phyloP scores from a whole-genome alignment of 37 sponge, comb jelly and placozoan genomes.

The Corticium candelabrum region DNA sequence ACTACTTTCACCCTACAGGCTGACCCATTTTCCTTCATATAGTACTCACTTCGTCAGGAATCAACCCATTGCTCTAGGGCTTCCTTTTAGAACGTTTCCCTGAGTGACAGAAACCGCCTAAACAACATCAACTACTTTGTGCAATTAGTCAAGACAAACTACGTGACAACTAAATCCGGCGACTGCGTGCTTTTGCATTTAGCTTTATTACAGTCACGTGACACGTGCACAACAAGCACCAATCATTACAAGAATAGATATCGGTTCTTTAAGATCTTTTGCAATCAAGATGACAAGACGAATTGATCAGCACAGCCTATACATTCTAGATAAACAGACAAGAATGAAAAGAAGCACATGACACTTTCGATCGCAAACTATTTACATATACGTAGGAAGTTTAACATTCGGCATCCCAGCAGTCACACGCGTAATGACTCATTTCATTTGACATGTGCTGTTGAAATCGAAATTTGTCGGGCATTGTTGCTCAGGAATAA shows the following conservation, averaged over 20 bases:
- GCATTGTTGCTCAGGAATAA: conserved; percentile 60
- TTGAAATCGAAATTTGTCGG: conserved; percentile 73
- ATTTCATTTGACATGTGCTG: conserved; percentile 96
- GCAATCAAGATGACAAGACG: conserved; percentile 58
- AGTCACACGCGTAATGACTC: conserved; percentile 99
- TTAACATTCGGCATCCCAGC: conserved; percentile 98
- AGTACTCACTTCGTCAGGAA: conserved; percentile 9
- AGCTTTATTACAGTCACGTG: no score
- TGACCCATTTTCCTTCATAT: no score
- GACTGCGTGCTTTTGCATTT: no score
- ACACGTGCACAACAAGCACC: no score
- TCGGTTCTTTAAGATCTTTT: conserved; percentile 58
- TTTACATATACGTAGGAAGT: conserved; percentile 86
- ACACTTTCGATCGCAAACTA: background rate
- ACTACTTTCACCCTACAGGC: no score
- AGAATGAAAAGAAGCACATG: background rate
- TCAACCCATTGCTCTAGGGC: conserved; percentile 36
- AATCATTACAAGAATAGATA: conserved; percentile 26
- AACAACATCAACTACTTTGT: conserved; percentile 45
- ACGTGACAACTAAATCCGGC: no score
- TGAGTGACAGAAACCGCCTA: conserved; percentile 73
- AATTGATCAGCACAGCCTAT: conserved; percentile 98
- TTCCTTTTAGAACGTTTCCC: conserved; percentile 78
- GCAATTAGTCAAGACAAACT: background rate
- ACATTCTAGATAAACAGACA: conserved; percentile 49